A percentile compares a stretch with the other conserved stretches of the same genome.
These are phyloP conservation scores for Trogon melanurus DNA, from an alignment of 2,113 vertebrate species.

Conservation along the genomic window DNA sequence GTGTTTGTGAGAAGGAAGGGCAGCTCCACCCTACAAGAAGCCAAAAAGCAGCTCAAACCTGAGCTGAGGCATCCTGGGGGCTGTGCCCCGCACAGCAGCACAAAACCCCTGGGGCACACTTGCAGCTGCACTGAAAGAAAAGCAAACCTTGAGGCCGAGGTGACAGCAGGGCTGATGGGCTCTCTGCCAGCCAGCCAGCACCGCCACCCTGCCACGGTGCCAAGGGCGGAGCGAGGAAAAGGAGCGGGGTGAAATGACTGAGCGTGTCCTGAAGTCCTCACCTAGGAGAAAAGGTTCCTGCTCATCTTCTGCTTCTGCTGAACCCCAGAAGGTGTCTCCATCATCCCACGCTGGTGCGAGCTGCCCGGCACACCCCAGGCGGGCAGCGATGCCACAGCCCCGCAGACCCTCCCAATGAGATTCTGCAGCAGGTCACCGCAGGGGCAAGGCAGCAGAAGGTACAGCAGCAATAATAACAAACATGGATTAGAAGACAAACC, in stretches of 20 bases:
- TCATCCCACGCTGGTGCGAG: not conserved
- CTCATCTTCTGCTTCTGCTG: not conserved
- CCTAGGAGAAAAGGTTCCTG: not conserved
- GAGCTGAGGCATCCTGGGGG: not conserved
- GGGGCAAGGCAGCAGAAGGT: not conserved
- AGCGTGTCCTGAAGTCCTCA: not conserved
- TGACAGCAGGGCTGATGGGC: fast-evolving
- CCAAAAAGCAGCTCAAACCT: not conserved
- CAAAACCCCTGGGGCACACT: too few relatives aligned
- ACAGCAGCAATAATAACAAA: not conserved
- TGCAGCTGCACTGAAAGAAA: not conserved
- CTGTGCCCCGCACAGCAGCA: not conserved
- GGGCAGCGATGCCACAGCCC: conserved; percentile 10
- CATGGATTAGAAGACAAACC: not conserved
- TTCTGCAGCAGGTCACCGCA: not conserved
- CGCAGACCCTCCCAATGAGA: not conserved
- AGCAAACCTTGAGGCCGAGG: not conserved
- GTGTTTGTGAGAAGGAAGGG: not conserved
- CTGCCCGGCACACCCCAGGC: not conserved
- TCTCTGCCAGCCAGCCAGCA: not conserved
- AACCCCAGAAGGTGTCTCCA: conserved; percentile 73
- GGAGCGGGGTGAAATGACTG: not conserved
- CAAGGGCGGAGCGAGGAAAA: not conserved
- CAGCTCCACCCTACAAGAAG: not conserved
- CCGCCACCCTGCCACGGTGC: not conserved